Conservation (phyloP, 1,140 invertebrate genomes). For the Drosophila novamexicana region DNA sequence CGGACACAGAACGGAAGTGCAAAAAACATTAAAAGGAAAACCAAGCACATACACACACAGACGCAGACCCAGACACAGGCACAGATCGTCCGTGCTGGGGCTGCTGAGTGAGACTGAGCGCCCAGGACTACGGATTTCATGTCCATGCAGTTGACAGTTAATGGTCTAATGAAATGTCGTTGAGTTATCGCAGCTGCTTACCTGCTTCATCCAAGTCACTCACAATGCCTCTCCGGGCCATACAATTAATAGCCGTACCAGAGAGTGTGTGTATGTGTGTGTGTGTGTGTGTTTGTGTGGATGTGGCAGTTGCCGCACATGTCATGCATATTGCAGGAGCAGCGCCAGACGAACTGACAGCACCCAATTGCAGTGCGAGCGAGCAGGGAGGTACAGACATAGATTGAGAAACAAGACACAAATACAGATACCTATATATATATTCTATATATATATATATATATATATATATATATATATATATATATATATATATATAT, state of each 20-base stretch:
- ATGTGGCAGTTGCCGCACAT: slow-evolving; percentile 17
- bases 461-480: slow-evolving; percentile 5
- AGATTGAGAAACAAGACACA: background rate
- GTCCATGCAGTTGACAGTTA: slow-evolving; percentile 69
- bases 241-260: slow-evolving; percentile 52
- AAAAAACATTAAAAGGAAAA: slow-evolving; percentile 16
- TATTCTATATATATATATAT: background rate
- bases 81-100: background rate
- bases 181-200: slow-evolving; percentile 69
- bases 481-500: background rate
- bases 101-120: background rate
- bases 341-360: slow-evolving; percentile 10
- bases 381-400: slow-evolving; percentile 2
- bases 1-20: slow-evolving; percentile 5
- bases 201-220: slow-evolving; percentile 47
- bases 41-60: background rate
- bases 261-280: slow-evolving; percentile 15
- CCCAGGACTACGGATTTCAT: background rate
- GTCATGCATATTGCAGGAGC: slow-evolving; percentile 41
- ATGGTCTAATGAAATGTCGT: slow-evolving; percentile 78
- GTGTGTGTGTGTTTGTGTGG: slow-evolving; percentile 12
- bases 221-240: slow-evolving; percentile 32
- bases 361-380: slow-evolving; percentile 10
- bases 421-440: background rate
- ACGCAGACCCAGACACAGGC: too few relatives aligned